Evolutionary conservation across 1,140 invertebrate genomes (phyloP), one percentile per base, ranked within the genome.

Genomic region (Drosophila gunungcola): DNA sequence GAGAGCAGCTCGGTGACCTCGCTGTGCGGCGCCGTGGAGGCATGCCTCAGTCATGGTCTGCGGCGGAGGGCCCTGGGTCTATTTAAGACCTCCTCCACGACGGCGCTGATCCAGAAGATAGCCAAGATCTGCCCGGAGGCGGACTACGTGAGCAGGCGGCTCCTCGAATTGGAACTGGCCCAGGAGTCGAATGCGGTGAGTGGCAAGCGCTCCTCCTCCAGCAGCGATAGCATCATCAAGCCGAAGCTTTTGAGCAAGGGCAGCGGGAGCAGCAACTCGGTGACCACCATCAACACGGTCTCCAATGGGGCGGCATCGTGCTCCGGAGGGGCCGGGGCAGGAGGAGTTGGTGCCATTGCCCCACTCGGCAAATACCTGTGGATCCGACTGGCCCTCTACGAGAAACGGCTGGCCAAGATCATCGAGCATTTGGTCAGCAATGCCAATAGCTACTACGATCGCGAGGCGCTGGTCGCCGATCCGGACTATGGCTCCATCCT

Each of bases 401-500:
- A 98, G 83, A 97, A 97, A 90, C 95, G 97, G 45, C 93, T 98
- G 46, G 95, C 96, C 10, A 96, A 96, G 93, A 98, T 98, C 29
- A 96, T 98, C 36, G 97, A 98, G 81, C 96, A 97, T 92, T 92
- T 98, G 34, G 97, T 97, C 16, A 94, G 95, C 75, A 97, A 98
- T 92, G 95, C 96, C 53, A 95, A 91, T 12, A 93, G 93, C 84
- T 98, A 97, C 91, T 98, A 98, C 92, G 97, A 98, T 78, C 94
- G 96, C 64, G 96, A 98, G 88, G 96, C 97, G 3, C 93, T 98
- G 10, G 96, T 98, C 3, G 95, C 96, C 21, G 97, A 99, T 93
- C 95, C 96, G 3, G 97, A 98, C 75, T 97, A 96, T 93, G 97
- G 97, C n/a, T 97, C 96, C 42, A 97, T 98, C 80, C 93, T 98